A percentile compares a stretch with the other conserved stretches of the same genome.
phyloP scores from a whole-genome alignment of 2,888 invertebrate species.

The Horisme vitalbata region DNA sequence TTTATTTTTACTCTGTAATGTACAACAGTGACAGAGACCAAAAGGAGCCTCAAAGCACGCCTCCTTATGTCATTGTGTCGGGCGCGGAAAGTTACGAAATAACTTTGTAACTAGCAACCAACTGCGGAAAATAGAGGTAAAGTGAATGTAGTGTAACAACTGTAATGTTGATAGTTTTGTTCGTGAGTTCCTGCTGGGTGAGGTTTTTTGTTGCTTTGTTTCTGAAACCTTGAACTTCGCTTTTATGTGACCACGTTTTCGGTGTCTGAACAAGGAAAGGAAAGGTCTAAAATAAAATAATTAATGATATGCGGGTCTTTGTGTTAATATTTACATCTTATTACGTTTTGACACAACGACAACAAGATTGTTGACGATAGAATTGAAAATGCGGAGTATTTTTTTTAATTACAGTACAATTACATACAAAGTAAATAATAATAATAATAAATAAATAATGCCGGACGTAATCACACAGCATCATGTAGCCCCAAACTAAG shows the following conservation, averaged over 20 bases:
- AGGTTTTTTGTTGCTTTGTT: conserved; percentile 39
- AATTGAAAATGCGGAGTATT: too few relatives aligned
- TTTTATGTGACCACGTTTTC: conserved; percentile 2
- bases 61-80: conserved; percentile 63
- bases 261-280: too few relatives aligned
- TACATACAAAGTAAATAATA: too few relatives aligned
- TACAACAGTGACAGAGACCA: conserved; percentile 27
- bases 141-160: conserved; percentile 48
- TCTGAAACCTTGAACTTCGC: conserved; percentile 23
- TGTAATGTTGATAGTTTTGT: conserved; percentile 48
- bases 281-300: too few relatives aligned
- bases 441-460: too few relatives aligned
- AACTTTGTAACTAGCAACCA: conserved; percentile 57
- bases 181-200: conserved; percentile 20
- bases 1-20: conserved; percentile 8
- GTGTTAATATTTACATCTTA: too few relatives aligned
- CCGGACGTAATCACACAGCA: too few relatives aligned
- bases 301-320: too few relatives aligned
- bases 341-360: too few relatives aligned
- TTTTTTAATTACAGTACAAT: too few relatives aligned
- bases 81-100: conserved; percentile 59
- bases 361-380: too few relatives aligned
- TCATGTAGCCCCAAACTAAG: too few relatives aligned
- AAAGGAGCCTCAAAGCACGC: conserved; percentile 57
- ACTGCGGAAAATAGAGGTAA: conserved; percentile 59